Evolutionary conservation across 1,140 invertebrate genomes (phyloP).

Genomic region (Psix sp.): DNA sequence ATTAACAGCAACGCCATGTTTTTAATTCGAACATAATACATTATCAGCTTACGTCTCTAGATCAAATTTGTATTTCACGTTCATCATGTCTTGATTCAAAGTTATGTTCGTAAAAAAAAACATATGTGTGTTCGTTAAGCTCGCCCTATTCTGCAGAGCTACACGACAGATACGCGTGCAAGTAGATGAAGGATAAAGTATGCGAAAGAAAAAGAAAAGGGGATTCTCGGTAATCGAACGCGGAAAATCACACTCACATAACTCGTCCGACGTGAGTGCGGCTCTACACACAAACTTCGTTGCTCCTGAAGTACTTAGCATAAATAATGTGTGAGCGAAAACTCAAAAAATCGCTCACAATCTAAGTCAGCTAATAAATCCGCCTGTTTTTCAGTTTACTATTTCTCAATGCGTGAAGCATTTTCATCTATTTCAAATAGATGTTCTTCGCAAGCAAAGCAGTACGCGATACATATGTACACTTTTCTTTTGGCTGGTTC

Average conservation of each 20-base stretch:
- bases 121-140: conserved; percentile 40
- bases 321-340: conserved; percentile 20
- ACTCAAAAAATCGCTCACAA: conserved; percentile 6
- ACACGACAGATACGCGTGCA: conserved; percentile 41
- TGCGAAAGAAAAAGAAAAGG: conserved; percentile 47
- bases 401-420: conserved; percentile 16
- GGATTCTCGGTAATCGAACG: conserved; percentile 66
- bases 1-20: conserved; percentile 4
- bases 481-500: conserved; percentile 26
- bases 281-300: conserved; percentile 11
- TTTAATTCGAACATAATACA: conserved; percentile 29
- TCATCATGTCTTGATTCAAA: conserved; percentile 33
- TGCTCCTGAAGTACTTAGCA: conserved; percentile 6
- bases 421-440: conserved; percentile 27
- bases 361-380: conserved; percentile 16
- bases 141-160: conserved; percentile 36
- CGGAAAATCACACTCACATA: conserved; percentile 69
- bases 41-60: conserved; percentile 22
- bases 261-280: conserved; percentile 28
- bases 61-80: conserved; percentile 40
- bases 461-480: conserved; percentile 28
- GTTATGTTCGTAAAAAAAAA: conserved; percentile 19
- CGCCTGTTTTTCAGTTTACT: conserved; percentile 10
- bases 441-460: conserved; percentile 33
- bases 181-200: conserved; percentile 51